Evolutionary conservation across 2,797 vertebrate genomes (phyloP).

Genomic region (Chloroceryle inda): DNA sequence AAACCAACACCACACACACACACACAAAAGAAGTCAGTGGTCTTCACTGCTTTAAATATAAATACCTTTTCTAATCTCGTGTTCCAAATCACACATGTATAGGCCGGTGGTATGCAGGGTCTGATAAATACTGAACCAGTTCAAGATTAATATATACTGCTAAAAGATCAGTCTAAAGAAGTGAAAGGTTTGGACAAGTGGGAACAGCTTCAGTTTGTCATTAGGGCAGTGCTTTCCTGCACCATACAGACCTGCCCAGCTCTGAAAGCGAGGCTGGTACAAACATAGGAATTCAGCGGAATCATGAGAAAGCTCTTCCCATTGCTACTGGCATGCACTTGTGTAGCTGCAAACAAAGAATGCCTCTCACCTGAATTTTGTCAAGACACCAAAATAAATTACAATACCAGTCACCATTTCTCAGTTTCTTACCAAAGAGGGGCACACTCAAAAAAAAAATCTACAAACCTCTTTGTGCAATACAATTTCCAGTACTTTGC

Average conservation of each 20-base stretch:
- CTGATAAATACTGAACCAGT: not conserved
- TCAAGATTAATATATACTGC: not conserved
- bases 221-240: not conserved
- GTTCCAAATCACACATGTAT: not conserved
- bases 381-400: not conserved
- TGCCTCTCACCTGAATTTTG: not conserved
- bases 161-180: not conserved
- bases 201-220: not conserved
- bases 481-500: not conserved
- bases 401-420: not conserved
- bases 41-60: not conserved
- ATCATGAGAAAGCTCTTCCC: not conserved
- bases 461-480: not conserved
- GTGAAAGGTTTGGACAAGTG: not conserved
- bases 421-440: not conserved
- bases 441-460: fast-evolving
- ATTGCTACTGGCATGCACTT: not conserved
- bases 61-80: not conserved
- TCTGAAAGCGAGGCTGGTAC: not conserved
- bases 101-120: not conserved
- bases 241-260: not conserved
- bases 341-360: not conserved
- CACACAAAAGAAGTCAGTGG: not conserved
- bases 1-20: no score
- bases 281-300: not conserved